These are phyloP conservation scores for Patiria miniata DNA, from an alignment of 35 echinoderm and acorn worm species.

Conservation along the genomic window DNA sequence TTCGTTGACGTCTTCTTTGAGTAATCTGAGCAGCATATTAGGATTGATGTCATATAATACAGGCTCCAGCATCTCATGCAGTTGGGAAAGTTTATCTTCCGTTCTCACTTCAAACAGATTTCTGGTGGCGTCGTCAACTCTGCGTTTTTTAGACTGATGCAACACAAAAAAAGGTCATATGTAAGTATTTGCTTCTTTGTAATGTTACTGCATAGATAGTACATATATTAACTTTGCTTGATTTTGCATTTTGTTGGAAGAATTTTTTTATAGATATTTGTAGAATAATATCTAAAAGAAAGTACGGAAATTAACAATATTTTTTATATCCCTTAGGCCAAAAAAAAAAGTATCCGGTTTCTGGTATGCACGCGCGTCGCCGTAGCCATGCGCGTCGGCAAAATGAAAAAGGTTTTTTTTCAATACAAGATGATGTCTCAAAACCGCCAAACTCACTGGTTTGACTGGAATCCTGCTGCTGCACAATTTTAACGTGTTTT, in stretches of 20 bases:
- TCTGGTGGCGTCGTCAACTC: background rate
- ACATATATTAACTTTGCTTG: background rate
- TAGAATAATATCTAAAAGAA: background rate
- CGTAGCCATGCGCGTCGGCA: too few relatives aligned
- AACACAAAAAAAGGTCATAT: background rate
- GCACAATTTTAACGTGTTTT: too few relatives aligned
- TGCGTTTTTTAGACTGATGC: background rate
- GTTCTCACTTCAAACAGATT: background rate
- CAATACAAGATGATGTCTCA: too few relatives aligned
- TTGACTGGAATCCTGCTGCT: too few relatives aligned
- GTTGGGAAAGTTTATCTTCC: background rate
- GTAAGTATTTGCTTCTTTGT: background rate
- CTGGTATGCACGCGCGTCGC: too few relatives aligned
- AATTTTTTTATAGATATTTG: background rate
- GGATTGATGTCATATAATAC: background rate
- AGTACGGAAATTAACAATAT: background rate
- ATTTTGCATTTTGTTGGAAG: background rate
- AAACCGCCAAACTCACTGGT: too few relatives aligned
- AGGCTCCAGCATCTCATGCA: background rate
- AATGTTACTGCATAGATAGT: background rate
- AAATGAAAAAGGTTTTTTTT: too few relatives aligned
- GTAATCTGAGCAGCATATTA: background rate
- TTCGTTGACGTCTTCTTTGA: slow-evolving; percentile 4
- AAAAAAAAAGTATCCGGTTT: too few relatives aligned
- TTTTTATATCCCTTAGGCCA: too few relatives aligned